Evolutionary conservation across 1,140 invertebrate species (phyloP), one percentile per base, ranked within the genome.

Genomic region (Oedothorax gibbosus): DNA sequence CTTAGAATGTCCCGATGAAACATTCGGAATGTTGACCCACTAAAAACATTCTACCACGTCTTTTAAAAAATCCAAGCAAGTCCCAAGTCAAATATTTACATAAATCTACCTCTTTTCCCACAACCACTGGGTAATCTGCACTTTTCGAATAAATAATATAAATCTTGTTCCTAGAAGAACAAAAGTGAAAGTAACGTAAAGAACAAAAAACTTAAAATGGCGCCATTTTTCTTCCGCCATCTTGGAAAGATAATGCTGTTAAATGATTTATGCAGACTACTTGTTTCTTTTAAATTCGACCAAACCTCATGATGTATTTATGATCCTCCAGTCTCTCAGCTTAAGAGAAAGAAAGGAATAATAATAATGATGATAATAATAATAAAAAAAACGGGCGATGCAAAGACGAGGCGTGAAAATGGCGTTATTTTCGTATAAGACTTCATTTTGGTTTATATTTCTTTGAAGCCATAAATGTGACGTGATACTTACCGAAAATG

Each of bases 271-370:
- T 79, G 77, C 64, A 7, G 12, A 20, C 77, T 68, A 56, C 49
- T 15, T 66, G 50, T 79, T 79, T 68, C 77, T 79, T 79, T 79
- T 79, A 79, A 79, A 79, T 79, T 79, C 64, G n/a, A 20, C 49
- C 60, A 54, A 14, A 68, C 50, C 50, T 79, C 77, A 68, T 79
- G 64, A 79, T 64, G 77, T 79, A 79, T 79, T 79, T 79, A 79
- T 64, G 77, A 79, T 77, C 21, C 53, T 71, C 5, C 75, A 7
- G 15, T 64, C 18, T 20, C 7, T 7, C 11, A 50, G 35, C 3
- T 15, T 15, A 11, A 64, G 57, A 50, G 35, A 50, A 64, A 65
- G 60, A 62, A 49, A 60, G 12, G 14, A 9, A 57, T 51, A 9
- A 14, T 51, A n/a, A 50, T 71, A 18, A 35, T 35, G 35, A 35